phyloP scores from a whole-genome alignment of 2,888 invertebrate genomes.

The Hypomecis atomaria region DNA sequence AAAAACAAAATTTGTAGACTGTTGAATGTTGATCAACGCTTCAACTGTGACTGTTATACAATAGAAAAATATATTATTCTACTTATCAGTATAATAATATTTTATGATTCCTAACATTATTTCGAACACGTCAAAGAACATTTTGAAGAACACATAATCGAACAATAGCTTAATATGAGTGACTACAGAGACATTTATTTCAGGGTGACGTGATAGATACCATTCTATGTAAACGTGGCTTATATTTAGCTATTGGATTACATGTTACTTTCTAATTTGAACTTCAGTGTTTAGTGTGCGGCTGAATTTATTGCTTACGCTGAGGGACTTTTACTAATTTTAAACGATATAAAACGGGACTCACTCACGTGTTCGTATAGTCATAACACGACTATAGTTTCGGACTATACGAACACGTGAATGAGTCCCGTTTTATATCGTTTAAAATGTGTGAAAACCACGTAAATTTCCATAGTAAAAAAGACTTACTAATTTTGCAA shows the following conservation, averaged over 20 bases:
- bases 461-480: too few species aligned
- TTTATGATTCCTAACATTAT: constrained; percentile 24
- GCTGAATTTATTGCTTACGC: constrained; percentile 36
- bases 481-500: too few species aligned
- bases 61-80: constrained; percentile 41
- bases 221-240: constrained; percentile 1
- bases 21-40: neutral
- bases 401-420: too few species aligned
- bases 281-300: constrained; percentile 28
- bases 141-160: constrained; percentile 17
- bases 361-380: too few species aligned
- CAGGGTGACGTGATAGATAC: constrained; percentile 6
- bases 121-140: constrained; percentile 23
- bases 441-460: too few species aligned
- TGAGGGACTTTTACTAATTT: neutral
- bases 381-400: too few species aligned
- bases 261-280: constrained; percentile 29
- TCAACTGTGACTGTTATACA: constrained; percentile 18
- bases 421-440: too few species aligned
- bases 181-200: constrained; percentile 12
- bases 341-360: too few species aligned
- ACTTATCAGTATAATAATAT: constrained; percentile 35
- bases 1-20: too few species aligned
- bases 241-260: constrained; percentile 24
- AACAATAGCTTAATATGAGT: constrained; percentile 18